phyloP scores from a whole-genome alignment of 2,888 invertebrate genomes.

The Nesidiocoris tenuis region DNA sequence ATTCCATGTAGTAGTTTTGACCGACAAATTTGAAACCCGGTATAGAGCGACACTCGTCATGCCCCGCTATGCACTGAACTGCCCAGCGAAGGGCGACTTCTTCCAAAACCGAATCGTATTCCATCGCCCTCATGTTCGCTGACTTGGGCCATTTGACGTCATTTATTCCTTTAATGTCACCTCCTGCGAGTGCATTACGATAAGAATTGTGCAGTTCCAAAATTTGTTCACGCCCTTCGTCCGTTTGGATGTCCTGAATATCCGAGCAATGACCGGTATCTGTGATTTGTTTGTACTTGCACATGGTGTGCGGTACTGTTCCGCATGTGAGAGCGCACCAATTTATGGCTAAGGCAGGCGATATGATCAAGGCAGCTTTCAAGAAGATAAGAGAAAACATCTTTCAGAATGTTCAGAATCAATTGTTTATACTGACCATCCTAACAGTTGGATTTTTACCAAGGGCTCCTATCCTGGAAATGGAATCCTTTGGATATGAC shows the following conservation, averaged over 20 bases:
- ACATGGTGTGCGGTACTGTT: neutral
- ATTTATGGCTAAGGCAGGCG: too few species aligned
- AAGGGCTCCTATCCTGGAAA: too few species aligned
- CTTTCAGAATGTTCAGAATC: too few species aligned
- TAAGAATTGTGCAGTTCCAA: slow-evolving; percentile 9
- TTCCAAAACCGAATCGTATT: slow-evolving; percentile 18
- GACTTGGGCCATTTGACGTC: slow-evolving; percentile 6
- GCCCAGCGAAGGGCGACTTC: slow-evolving; percentile 35
- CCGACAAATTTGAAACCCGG: neutral
- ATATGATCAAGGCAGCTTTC: too few species aligned
- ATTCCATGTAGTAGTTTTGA: slow-evolving; percentile 21
- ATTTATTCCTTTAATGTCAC: too few species aligned
- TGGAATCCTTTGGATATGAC: too few species aligned
- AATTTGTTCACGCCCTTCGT: neutral
- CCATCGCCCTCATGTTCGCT: slow-evolving; percentile 32
- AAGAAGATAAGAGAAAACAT: too few species aligned
- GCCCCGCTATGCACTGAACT: slow-evolving; percentile 28
- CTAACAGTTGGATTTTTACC: too few species aligned
- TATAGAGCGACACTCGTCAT: slow-evolving; percentile 27
- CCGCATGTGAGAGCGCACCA: neutral
- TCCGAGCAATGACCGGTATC: neutral
- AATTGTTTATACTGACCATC: too few species aligned
- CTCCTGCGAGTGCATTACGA: slow-evolving; percentile 1
- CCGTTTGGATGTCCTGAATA: neutral
- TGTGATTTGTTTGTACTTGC: neutral